Evolutionary conservation across 2,888 invertebrate species (phyloP), one percentile per base, ranked within the genome.

Genomic region (Tinea pellionella): DNA sequence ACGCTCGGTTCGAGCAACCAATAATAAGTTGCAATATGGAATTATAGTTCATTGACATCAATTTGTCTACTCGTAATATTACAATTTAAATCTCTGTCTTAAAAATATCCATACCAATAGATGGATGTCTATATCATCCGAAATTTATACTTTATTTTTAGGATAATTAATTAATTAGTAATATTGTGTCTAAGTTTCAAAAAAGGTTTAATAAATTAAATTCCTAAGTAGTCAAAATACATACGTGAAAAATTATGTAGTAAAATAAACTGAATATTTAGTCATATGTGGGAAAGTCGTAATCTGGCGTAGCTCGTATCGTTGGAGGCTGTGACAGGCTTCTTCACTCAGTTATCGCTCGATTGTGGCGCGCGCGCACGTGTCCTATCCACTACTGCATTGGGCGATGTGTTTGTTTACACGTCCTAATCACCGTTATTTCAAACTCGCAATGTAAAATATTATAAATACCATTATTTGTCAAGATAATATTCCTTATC

Each of bases 351-450:
- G 86, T 87, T 73, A 79, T 75, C 72, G 77, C 73, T 75, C 73
- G 81, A 71, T 61, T 73, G 73, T 74, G 64, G 80, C 85, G 85
- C 85, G 85, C 65, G 78, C 87, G 86, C 86, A 86, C 87, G 86
- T 73, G 74, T 83, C 64, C 66, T 62, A 30, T 59, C 42, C n/a
- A 59, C 42, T 13, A 24, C 55, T 29, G 1, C 55, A 30, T 32
- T 16, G 6, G 57, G 2, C 13, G 15, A 32, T 32, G 47, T 15
- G 47, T 43, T 47, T 59, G 59, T 59, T 59, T 59, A 59, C 59
- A 59, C 57, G 32, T 32, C 12, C 13, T 13, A 16, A 55, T 57
- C 57, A 32, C 57, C 32, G 57, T 57, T 57, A 30, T 13, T 32
- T 30, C 6, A 13, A 57, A 32, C 32, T 9, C 8, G 18, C 24